Conservation (phyloP, 1,140 invertebrate genomes). For the Caenorhabditis latens region DNA sequence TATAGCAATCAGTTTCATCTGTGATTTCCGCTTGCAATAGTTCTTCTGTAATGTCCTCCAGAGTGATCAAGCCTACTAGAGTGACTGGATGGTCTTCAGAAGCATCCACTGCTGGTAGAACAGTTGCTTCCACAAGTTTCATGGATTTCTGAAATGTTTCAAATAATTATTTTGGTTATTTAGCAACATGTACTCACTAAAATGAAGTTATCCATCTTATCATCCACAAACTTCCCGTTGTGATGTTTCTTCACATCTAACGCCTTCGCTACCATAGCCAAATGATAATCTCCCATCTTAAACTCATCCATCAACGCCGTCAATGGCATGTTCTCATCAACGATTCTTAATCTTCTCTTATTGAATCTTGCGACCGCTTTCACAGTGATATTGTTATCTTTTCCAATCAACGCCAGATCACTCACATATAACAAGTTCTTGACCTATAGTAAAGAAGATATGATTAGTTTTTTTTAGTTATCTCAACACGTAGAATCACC, state of each 20-base stretch:
- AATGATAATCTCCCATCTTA: conserved; percentile 82
- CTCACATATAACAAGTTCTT: conserved; percentile 82
- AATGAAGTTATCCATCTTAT: conserved; percentile 11
- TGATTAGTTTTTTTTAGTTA: conserved; percentile 82
- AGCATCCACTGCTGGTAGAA: background rate
- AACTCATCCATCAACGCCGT: conserved; percentile 96
- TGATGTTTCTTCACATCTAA: conserved; percentile 41
- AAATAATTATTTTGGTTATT: too few relatives aligned
- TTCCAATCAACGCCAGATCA: conserved; percentile 95
- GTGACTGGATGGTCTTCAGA: conserved; percentile 11
- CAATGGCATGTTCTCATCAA: conserved; percentile 94
- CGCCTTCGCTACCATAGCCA: conserved; percentile 70
- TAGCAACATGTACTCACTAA: background rate
- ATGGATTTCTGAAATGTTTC: conserved; percentile 35
- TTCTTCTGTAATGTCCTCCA: conserved; percentile 38
- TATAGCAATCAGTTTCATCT: conserved; percentile 25
- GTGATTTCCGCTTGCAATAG: conserved; percentile 25
- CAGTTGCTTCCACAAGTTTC: conserved; percentile 30
- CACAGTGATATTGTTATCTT: conserved; percentile 90
- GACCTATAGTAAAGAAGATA: conserved; percentile 83
- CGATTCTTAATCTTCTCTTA: conserved; percentile 92
- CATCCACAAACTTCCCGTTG: conserved; percentile 32
- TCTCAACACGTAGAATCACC: conserved; percentile 8
- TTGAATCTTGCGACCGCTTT: conserved; percentile 93
- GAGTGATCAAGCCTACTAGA: background rate